Percentiles rank a stretch among this genome's conserved stretches.
Conservation (phyloP, 2,113 vertebrate genomes). For the Talpa occidentalis region DNA sequence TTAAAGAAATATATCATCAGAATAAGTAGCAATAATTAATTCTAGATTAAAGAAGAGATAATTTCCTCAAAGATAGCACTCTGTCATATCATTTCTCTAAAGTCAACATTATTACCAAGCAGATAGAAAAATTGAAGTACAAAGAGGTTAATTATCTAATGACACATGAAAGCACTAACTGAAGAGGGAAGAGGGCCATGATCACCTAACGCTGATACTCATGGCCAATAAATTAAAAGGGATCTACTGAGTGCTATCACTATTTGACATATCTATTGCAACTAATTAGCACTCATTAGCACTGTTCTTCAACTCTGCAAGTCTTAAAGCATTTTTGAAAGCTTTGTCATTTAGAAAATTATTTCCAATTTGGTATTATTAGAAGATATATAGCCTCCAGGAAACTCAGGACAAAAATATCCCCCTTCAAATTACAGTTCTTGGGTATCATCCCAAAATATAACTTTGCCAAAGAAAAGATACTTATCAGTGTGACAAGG, state of each 20-base stretch:
- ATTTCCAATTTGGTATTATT: slow-evolving; percentile 28
- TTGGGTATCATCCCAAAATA: not conserved
- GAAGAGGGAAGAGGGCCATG: not conserved
- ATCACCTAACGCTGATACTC: not conserved
- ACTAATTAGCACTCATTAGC: slow-evolving; percentile 53
- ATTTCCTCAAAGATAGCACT: not conserved
- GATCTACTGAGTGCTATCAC: not conserved
- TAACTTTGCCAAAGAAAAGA: not conserved
- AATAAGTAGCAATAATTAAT: not conserved
- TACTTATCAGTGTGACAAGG: not conserved
- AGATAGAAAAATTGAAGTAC: not conserved
- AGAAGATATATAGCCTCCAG: not conserved
- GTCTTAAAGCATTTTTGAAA: slow-evolving; percentile 49
- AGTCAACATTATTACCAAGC: not conserved
- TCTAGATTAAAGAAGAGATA: not conserved
- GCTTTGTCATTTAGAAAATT: slow-evolving; percentile 27
- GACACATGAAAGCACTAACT: not conserved
- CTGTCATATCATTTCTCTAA: not conserved
- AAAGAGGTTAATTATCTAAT: slow-evolving; percentile 42
- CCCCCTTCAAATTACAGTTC: not conserved
- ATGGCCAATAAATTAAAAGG: not conserved
- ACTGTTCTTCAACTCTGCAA: slow-evolving; percentile 21
- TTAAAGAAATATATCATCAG: not conserved
- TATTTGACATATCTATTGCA: slow-evolving; percentile 14
- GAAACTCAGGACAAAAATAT: not conserved